These are phyloP conservation scores for Nemurella pictetii DNA, from an alignment of 2,888 invertebrate genomes.

Conservation along the genomic window DNA sequence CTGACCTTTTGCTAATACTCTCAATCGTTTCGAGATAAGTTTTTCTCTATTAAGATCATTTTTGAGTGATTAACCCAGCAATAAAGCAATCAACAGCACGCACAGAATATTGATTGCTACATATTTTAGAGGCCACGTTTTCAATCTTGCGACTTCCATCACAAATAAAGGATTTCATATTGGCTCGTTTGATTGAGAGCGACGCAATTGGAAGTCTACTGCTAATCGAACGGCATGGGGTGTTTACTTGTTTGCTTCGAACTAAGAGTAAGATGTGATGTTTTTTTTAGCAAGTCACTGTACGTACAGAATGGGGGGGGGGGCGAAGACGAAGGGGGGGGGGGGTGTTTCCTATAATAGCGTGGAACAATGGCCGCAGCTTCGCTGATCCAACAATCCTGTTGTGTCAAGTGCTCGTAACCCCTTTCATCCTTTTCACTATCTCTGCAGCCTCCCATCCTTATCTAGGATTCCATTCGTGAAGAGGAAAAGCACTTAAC, in stretches of 20 bases:
- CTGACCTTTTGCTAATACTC: neutral
- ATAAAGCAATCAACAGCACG: neutral
- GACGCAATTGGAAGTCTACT: too few relatives aligned
- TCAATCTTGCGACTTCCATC: neutral
- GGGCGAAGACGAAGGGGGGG: too few relatives aligned
- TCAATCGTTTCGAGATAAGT: neutral
- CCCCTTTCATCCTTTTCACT: neutral
- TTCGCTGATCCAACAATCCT: neutral
- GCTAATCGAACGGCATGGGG: too few relatives aligned
- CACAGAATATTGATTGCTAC: neutral
- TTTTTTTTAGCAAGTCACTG: neutral
- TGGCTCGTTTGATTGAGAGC: neutral
- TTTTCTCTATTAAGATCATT: neutral
- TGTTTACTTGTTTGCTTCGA: too few relatives aligned
- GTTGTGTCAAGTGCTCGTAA: neutral
- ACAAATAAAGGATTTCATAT: neutral
- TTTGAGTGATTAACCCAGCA: neutral
- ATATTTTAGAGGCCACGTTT: neutral
- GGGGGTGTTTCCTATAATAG: neutral
- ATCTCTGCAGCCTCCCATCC: neutral
- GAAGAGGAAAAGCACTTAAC: neutral
- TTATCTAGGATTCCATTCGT: neutral
- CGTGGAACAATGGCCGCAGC: neutral
- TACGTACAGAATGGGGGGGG: neutral
- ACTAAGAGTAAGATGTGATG: too few relatives aligned